Percentiles rank a stretch among this genome's conserved stretches.
phyloP scores from a whole-genome alignment of 2,888 invertebrate species.

The Dynastes maya region DNA sequence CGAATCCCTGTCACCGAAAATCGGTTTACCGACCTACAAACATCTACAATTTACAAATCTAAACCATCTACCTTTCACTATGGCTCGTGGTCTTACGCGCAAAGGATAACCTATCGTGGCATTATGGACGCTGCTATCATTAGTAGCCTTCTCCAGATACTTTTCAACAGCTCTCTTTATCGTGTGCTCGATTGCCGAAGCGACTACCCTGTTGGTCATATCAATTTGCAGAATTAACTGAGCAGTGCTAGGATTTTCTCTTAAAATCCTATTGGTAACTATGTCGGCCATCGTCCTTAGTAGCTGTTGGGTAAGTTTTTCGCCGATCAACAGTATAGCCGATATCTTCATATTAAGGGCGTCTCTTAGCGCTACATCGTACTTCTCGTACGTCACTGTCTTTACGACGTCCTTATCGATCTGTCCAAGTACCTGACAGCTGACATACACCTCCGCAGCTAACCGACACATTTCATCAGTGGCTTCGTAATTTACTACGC shows the following conservation, averaged over 20 bases:
- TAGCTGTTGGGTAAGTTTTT: slow-evolving; percentile 51
- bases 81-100: slow-evolving; percentile 39
- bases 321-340: slow-evolving; percentile 51
- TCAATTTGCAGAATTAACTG: slow-evolving; percentile 52
- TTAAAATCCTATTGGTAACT: slow-evolving; percentile 11
- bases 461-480: slow-evolving; percentile 34
- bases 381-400: slow-evolving; percentile 26
- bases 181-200: slow-evolving; percentile 52
- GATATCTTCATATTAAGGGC: slow-evolving; percentile 52
- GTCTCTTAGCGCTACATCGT: slow-evolving; percentile 46
- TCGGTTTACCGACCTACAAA: slow-evolving; percentile 49
- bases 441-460: slow-evolving; percentile 43
- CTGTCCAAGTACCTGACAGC: slow-evolving; percentile 53
- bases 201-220: slow-evolving; percentile 53
- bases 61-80: slow-evolving; percentile 8
- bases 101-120: slow-evolving; percentile 51
- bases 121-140: slow-evolving; percentile 44
- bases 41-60: slow-evolving; percentile 28
- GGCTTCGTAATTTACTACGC: slow-evolving; percentile 53
- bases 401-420: slow-evolving; percentile 51
- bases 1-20: slow-evolving; percentile 49
- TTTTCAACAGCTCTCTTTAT: slow-evolving; percentile 48
- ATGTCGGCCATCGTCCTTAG: slow-evolving; percentile 50
- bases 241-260: slow-evolving; percentile 43
- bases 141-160: slow-evolving; percentile 48